These are phyloP conservation scores for Linurgus olivaceus DNA, from an alignment of 2,797 vertebrate species.

Conservation along the genomic window DNA sequence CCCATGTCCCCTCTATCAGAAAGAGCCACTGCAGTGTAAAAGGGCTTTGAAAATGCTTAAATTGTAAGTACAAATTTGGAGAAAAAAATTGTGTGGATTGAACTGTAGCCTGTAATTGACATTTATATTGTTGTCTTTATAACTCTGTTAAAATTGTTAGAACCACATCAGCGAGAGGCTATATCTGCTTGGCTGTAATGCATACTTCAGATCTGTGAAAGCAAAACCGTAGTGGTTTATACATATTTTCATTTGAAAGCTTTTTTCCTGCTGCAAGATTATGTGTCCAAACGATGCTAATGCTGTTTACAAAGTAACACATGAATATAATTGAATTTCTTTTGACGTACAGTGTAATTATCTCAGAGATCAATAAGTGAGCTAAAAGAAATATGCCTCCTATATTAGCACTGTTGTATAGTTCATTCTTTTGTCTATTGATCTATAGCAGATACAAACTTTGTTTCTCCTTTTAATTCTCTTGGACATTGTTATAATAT, in stretches of 20 bases:
- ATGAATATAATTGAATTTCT: slow-evolving; percentile 19
- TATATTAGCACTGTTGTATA: not conserved
- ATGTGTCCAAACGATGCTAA: not conserved
- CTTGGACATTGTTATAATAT: not conserved
- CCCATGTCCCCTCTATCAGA: not conserved
- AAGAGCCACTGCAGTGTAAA: not conserved
- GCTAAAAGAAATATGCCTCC: not conserved
- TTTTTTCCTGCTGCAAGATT: not conserved
- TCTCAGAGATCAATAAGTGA: slow-evolving; percentile 35
- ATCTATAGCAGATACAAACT: not conserved
- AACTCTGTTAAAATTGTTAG: not conserved
- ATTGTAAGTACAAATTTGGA: not conserved
- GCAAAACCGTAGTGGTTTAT: not conserved
- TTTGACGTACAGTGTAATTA: slow-evolving; percentile 39
- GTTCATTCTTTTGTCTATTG: slow-evolving; percentile 1
- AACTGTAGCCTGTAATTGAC: not conserved
- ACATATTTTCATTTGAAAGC: not conserved
- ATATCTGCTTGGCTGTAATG: not conserved
- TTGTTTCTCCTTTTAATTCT: not conserved
- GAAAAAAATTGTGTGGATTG: not conserved
- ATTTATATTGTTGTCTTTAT: not conserved
- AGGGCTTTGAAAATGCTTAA: not conserved
- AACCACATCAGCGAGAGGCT: not conserved
- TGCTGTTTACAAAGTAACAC: slow-evolving; percentile 18
- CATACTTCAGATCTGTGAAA: not conserved